Percentiles rank a stretch among this genome's conserved stretches.
These are phyloP conservation scores for Chiloscyllium punctatum DNA, from an alignment of 2,797 vertebrate genomes.

Conservation along the genomic window DNA sequence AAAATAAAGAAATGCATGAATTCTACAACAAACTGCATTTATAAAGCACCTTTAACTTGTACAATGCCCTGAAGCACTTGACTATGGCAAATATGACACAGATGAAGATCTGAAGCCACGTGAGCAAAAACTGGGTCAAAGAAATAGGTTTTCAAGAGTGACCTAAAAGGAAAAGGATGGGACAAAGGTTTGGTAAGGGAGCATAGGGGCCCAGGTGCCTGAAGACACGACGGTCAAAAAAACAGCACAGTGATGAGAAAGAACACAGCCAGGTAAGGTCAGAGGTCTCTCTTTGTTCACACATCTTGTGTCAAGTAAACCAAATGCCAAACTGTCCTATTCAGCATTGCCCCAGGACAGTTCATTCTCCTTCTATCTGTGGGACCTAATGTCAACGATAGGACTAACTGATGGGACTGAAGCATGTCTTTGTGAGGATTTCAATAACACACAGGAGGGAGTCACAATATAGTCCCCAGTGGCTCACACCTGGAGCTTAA, in stretches of 20 bases:
- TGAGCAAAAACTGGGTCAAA: background rate
- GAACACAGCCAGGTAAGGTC: background rate
- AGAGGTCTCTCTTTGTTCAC: background rate
- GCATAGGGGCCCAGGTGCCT: background rate
- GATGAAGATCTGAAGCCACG: background rate
- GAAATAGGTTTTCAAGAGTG: background rate
- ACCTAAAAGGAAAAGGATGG: background rate
- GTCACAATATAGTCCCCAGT: background rate
- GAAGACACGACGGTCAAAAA: background rate
- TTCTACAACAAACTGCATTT: background rate
- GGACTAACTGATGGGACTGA: background rate
- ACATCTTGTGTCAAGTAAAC: background rate
- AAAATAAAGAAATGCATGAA: background rate
- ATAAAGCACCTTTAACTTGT: background rate
- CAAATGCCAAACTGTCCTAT: background rate
- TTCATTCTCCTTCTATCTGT: background rate
- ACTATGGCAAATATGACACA: background rate
- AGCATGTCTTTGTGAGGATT: background rate
- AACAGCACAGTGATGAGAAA: background rate
- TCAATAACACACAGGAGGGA: background rate
- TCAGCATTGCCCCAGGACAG: background rate
- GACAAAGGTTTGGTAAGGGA: background rate
- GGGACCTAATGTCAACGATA: background rate
- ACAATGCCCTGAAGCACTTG: background rate
- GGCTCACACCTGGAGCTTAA: background rate